phyloP scores from a whole-genome alignment of 1,140 invertebrate genomes.

The Saccostrea glomerata region DNA sequence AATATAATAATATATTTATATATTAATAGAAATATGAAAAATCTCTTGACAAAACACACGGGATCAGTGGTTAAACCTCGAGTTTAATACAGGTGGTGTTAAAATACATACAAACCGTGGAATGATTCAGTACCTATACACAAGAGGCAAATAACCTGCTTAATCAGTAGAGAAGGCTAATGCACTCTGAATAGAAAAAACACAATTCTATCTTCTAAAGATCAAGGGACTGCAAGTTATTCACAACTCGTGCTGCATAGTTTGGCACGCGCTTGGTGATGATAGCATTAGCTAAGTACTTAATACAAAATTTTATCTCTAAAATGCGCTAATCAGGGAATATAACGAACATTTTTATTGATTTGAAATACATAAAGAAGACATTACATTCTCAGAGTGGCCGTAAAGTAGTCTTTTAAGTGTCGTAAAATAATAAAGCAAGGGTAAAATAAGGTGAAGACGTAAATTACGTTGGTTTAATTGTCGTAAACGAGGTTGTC shows the following conservation, averaged over 20 bases:
- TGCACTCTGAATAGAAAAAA: slow-evolving; percentile 13
- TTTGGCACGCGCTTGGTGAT: background rate
- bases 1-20: no score
- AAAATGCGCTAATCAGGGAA: slow-evolving; percentile 28
- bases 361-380: slow-evolving; percentile 25
- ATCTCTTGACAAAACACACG: no score
- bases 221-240: slow-evolving; percentile 25
- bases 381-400: slow-evolving; percentile 24
- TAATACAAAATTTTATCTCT: slow-evolving; percentile 30
- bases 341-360: slow-evolving; percentile 28
- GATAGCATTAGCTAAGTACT: background rate
- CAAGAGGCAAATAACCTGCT: slow-evolving; percentile 15
- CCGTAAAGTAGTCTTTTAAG: slow-evolving; percentile 17
- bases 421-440: slow-evolving; percentile 34
- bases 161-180: background rate
- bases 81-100: background rate
- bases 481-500: slow-evolving; percentile 25
- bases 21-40: no score
- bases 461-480: slow-evolving; percentile 9
- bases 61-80: no score
- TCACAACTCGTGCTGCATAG: slow-evolving; percentile 4
- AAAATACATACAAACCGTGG: background rate
- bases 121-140: background rate
- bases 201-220: background rate
- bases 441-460: slow-evolving; percentile 26